Evolutionary conservation across 1,140 invertebrate species (phyloP), one percentile per base, ranked within the genome.

Genomic region (Trachelipus rathkii): DNA sequence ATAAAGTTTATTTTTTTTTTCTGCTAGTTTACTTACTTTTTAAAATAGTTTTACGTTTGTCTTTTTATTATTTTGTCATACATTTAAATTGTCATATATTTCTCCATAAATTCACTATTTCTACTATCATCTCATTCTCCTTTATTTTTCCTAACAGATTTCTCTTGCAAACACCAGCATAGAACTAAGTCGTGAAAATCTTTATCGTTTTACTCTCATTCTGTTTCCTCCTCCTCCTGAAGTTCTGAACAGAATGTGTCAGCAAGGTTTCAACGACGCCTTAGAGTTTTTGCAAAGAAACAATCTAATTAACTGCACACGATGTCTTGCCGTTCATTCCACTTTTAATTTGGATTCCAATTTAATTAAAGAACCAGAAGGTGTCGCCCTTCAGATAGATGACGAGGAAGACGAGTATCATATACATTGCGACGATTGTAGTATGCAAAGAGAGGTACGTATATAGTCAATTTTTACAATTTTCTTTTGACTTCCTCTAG

Each of bases 181-280:
- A 84, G 95, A 98, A 86, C 86, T 96, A 15, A 94, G 93, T 0
- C 90, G 91, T 75, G 91, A 95, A 84, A 99, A 99, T 84, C 91
- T 98, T 77, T 95, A 95, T 83, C 89, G 97, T 72, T 91, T 98
- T 83, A 90, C 91, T 0, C 89, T 93, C 78, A 96, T 96, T 82
- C 86, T 99, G 8, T 98, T 98, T 85, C 97, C 97, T 24, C 96
- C 96, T 0, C 92, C 92, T 82, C 93, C 95, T 4, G 95, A 98
- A 86, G 91, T 94, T 77, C 82, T 88, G 33, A 95, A 94, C 77
- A 93, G 94, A 82, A 97, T 99, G 90, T 98, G 96, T 84, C 93
- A 96, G 82, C 96, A 98, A 87, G 97, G 96, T 21, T 99, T 98
- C 84, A 95, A 98, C 82, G 97, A 99, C 86, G 94, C 95, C 0